Evolutionary conservation across 2,888 invertebrate species (phyloP).

Genomic region (Noctua comes): DNA sequence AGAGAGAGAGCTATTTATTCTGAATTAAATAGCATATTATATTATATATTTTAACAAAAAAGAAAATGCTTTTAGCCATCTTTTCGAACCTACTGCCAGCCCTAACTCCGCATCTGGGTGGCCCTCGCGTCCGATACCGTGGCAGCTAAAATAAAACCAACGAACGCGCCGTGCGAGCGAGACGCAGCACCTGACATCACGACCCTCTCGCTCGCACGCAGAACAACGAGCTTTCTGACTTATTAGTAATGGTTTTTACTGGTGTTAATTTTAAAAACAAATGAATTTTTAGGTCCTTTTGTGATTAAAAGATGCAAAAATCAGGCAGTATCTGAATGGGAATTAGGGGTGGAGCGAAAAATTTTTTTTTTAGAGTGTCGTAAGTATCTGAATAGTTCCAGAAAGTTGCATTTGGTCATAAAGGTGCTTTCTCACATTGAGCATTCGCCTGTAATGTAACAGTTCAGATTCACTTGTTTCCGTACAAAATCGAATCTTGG

Average conservation of each 20-base stretch:
- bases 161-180: constrained; percentile 70
- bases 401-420: too few relatives aligned
- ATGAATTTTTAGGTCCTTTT: background rate
- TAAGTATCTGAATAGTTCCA: too few relatives aligned
- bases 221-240: constrained; percentile 43
- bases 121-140: constrained; percentile 82
- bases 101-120: constrained; percentile 84
- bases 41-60: too few relatives aligned
- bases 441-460: too few relatives aligned
- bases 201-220: constrained; percentile 45
- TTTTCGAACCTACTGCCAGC: constrained; percentile 67
- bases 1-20: too few relatives aligned
- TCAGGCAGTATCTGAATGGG: background rate
- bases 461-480: too few relatives aligned
- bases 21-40: too few relatives aligned
- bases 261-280: constrained; percentile 6
- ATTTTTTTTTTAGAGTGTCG: too few relatives aligned
- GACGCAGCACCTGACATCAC: constrained; percentile 68
- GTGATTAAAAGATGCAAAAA: background rate
- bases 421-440: too few relatives aligned
- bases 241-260: constrained; percentile 31
- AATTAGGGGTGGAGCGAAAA: too few relatives aligned
- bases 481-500: too few relatives aligned
- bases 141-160: constrained; percentile 84
- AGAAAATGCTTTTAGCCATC: background rate